A percentile compares a stretch with the other conserved stretches of the same genome.
Conservation (phyloP, 2,113 vertebrate genomes). For the Grus americana region DNA sequence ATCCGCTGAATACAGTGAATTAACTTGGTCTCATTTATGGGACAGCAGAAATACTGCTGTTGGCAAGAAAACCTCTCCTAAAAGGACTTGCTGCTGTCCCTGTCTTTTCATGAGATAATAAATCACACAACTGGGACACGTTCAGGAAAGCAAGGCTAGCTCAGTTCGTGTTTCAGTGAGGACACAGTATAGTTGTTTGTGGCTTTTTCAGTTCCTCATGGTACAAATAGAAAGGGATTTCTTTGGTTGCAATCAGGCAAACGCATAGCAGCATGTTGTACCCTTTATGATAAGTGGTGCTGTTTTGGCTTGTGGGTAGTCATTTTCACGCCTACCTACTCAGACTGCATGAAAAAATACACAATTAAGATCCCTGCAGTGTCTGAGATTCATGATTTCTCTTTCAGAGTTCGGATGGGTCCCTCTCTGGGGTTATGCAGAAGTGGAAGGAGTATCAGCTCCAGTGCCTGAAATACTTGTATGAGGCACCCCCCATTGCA, state of each 20-base stretch:
- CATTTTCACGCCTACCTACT: background rate
- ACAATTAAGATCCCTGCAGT: background rate
- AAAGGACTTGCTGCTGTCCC: background rate
- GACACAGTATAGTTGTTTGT: accelerated
- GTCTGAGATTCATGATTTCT: background rate
- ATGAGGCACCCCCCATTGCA: constrained; percentile 59
- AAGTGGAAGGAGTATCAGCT: constrained; percentile 80
- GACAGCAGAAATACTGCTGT: background rate
- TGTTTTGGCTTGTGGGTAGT: background rate
- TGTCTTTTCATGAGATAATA: background rate
- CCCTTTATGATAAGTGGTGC: background rate
- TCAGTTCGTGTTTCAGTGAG: background rate
- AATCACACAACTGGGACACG: background rate
- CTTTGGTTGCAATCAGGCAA: background rate
- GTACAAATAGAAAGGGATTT: background rate
- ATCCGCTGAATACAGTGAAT: background rate
- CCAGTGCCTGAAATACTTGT: constrained; percentile 76
- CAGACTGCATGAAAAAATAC: background rate
- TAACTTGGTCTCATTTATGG: background rate
- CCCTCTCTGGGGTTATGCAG: constrained; percentile 76
- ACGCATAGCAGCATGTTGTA: background rate
- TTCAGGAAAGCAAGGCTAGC: background rate
- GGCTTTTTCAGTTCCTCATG: background rate
- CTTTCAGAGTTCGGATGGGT: constrained; percentile 72
- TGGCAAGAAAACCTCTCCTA: background rate